Percentiles rank a stretch among this genome's conserved stretches.
phyloP scores from a whole-genome alignment of 2,113 vertebrate species.

The Equus quagga region DNA sequence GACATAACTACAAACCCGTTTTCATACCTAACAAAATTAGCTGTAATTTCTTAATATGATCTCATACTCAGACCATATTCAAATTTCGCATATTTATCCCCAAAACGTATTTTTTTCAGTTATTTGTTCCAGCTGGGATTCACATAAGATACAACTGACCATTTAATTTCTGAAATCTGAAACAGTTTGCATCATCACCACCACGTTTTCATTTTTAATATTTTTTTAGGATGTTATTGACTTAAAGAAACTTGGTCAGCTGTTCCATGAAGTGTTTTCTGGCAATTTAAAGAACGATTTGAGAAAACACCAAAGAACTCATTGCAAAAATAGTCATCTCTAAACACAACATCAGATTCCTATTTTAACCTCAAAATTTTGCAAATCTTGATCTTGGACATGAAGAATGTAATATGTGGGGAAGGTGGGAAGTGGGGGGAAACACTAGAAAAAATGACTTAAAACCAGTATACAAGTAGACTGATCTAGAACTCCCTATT shows the following conservation, averaged over 20 bases:
- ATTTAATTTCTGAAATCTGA: conserved; percentile 48
- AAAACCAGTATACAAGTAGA: not conserved
- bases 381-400: not conserved
- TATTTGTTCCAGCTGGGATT: conserved; percentile 25
- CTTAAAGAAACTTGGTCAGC: not conserved
- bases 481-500: not conserved
- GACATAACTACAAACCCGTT: conserved; percentile 22
- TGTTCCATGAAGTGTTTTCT: not conserved
- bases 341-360: not conserved
- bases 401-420: not conserved
- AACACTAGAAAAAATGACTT: not conserved
- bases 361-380: conserved; percentile 43
- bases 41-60: conserved; percentile 1
- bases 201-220: not conserved
- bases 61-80: conserved; percentile 4
- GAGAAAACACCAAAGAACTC: conserved; percentile 1
- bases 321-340: not conserved
- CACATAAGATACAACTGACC: not conserved
- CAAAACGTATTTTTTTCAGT: conserved; percentile 15
- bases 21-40: not conserved
- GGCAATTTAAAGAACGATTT: conserved; percentile 33
- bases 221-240: not conserved
- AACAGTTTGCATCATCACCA: not conserved
- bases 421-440: fast-evolving
- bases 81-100: not conserved